Evolutionary conservation across 2,797 vertebrate species (phyloP), one percentile per base, ranked within the genome.

Genomic region (Microctenopoma stevenorrisi): DNA sequence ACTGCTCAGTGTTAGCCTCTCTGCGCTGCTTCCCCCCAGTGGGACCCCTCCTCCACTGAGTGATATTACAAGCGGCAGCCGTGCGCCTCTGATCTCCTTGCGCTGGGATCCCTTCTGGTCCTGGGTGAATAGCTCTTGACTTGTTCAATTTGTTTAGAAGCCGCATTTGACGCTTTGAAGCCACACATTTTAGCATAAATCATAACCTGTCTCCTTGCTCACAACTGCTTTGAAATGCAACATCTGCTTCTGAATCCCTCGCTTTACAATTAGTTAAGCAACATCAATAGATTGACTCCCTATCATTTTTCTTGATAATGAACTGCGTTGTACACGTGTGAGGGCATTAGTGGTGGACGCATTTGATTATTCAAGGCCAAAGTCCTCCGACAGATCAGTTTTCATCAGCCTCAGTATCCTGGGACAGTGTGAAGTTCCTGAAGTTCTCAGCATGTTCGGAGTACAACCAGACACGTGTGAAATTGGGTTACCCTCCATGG

Each of bases 71-170:
- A 92, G 91, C 90, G 94, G 94, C 95, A 96, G 93, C 88, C 92
- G 85, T 59, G 90, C 81, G 87, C 89, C 93, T 95, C 92, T 91
- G 93, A 94, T 94, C 92, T 94, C 86, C 92, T 88, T 86, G 89
- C 92, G 75, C 88, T 46, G 93, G 93, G 93, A 91, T 91, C 91
- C 89, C 76, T 86, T 79, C 76, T 78, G 91, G 93, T 94, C 94
- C 95, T 95, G 88, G 81, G 93, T 94, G 95, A 94, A 94, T 95
- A 94, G 92, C 88, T 90, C 90, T 94, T 96, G 95, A 95, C 95
- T 95, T 95, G 94, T 96, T 95, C 95, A 96, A 96, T 96, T 96
- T 96, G 95, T 96, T 95, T 92, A 91, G 90, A 94, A 92, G 92
- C 89, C 85, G 86, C 93, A 90, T 91, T 94, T 84, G 68, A 82